Conservation (phyloP, 2,888 invertebrate species). For the Anthophora plumipes region DNA sequence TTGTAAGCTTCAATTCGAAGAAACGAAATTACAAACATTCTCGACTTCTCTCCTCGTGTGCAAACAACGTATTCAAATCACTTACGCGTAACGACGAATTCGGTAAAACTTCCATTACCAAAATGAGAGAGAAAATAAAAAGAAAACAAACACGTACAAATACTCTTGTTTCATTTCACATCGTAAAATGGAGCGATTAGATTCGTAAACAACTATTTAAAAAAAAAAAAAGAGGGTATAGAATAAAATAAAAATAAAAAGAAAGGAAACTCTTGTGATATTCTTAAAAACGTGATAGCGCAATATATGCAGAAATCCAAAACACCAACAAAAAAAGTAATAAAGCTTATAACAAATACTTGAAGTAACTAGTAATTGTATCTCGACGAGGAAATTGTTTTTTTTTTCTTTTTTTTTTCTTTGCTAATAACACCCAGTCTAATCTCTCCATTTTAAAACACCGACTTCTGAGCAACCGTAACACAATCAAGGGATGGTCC, state of each 20-base stretch:
- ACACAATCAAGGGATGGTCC: slow-evolving; percentile 66
- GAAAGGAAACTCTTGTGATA: background rate
- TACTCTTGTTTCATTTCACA: slow-evolving; percentile 26
- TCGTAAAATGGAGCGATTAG: slow-evolving; percentile 68
- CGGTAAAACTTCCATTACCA: slow-evolving; percentile 23
- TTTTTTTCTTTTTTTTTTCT: slow-evolving; percentile 19
- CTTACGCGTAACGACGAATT: slow-evolving; percentile 18
- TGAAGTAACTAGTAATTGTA: slow-evolving; percentile 14
- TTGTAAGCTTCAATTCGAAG: slow-evolving; percentile 14
- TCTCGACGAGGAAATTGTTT: slow-evolving; percentile 3
- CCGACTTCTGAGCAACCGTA: slow-evolving; percentile 25
- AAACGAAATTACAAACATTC: slow-evolving; percentile 23
- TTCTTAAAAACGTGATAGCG: slow-evolving; percentile 15
- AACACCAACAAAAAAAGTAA: slow-evolving; percentile 13
- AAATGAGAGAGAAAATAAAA: slow-evolving; percentile 18
- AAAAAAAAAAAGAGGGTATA: background rate
- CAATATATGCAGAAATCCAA: background rate
- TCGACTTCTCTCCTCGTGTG: background rate
- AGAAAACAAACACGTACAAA: slow-evolving; percentile 43
- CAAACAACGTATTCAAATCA: slow-evolving; percentile 12
- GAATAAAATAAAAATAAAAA: slow-evolving; percentile 12
- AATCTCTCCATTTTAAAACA: slow-evolving; percentile 68
- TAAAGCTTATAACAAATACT: slow-evolving; percentile 17
- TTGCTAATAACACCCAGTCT: slow-evolving; percentile 22
- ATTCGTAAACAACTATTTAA: slow-evolving; percentile 14